These are phyloP conservation scores for Tipula lateralis DNA, from an alignment of 2,888 invertebrate genomes.

Conservation along the genomic window DNA sequence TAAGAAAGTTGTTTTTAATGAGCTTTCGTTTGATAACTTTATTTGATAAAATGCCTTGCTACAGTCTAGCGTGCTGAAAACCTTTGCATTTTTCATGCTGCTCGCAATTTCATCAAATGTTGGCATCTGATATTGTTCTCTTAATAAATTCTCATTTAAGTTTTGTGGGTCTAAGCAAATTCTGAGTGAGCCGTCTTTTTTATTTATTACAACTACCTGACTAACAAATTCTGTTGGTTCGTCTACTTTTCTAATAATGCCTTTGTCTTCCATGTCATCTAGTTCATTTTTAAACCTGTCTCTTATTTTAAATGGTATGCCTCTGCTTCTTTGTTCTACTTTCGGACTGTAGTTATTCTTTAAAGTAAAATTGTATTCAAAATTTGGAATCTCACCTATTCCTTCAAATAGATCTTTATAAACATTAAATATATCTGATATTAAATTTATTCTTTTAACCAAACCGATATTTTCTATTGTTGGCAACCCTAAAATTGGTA, in stretches of 20 bases:
- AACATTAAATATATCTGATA: not conserved
- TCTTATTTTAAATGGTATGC: not conserved
- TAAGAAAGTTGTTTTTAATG: slow-evolving; percentile 30
- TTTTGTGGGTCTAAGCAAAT: not conserved
- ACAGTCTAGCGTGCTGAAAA: slow-evolving; percentile 8
- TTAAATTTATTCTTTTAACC: not conserved
- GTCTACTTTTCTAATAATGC: not conserved
- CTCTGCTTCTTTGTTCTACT: too few relatives aligned
- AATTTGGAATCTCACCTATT: not conserved
- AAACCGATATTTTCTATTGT: not conserved
- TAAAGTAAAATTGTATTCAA: not conserved
- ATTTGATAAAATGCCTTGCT: not conserved
- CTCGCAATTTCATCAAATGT: too few relatives aligned
- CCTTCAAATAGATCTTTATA: too few relatives aligned
- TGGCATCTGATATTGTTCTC: too few relatives aligned
- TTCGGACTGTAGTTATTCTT: too few relatives aligned
- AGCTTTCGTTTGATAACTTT: not conserved
- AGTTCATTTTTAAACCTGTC: not conserved
- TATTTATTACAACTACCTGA: not conserved
- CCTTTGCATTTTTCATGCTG: too few relatives aligned
- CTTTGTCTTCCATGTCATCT: not conserved
- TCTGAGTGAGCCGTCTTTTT: not conserved
- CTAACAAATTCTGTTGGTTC: too few relatives aligned
- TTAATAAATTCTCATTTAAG: not conserved
- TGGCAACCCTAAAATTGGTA: not conserved